A percentile compares a stretch with the other conserved stretches of the same genome.
phyloP scores from a whole-genome alignment of 2,113 vertebrate species.

The Craseonycteris thonglongyai region DNA sequence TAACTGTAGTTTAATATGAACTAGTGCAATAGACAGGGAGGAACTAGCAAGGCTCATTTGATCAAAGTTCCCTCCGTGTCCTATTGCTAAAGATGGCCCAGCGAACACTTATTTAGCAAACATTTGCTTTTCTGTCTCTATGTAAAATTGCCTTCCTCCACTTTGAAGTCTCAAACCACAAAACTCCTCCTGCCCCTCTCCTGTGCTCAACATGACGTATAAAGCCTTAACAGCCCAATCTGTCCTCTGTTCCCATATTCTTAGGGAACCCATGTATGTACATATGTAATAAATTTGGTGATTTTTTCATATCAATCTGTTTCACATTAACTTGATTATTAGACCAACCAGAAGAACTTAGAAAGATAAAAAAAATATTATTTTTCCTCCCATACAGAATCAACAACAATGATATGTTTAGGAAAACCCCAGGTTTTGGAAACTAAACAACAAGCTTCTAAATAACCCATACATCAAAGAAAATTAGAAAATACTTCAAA shows the following conservation, averaged over 20 bases:
- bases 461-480: neutral
- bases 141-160: neutral
- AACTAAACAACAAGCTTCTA: neutral
- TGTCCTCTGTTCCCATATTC: neutral
- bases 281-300: neutral
- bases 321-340: neutral
- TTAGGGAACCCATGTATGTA: neutral
- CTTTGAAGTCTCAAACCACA: neutral
- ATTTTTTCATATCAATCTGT: neutral
- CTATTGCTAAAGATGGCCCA: neutral
- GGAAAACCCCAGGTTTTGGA: neutral
- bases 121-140: neutral
- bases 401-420: neutral
- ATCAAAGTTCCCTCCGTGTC: neutral
- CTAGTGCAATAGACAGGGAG: neutral
- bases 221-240: neutral
- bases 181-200: neutral
- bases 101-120: neutral
- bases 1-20: neutral
- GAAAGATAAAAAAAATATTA: neutral
- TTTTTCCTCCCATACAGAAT: neutral
- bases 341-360: neutral
- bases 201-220: neutral
- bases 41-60: neutral
- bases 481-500: constrained; percentile 13